Evolutionary conservation across 30 jellyfish, hydroid and myxozoan species (phyloP), one percentile per base, ranked within the genome.

Genomic region (Hydractinia echinata): DNA sequence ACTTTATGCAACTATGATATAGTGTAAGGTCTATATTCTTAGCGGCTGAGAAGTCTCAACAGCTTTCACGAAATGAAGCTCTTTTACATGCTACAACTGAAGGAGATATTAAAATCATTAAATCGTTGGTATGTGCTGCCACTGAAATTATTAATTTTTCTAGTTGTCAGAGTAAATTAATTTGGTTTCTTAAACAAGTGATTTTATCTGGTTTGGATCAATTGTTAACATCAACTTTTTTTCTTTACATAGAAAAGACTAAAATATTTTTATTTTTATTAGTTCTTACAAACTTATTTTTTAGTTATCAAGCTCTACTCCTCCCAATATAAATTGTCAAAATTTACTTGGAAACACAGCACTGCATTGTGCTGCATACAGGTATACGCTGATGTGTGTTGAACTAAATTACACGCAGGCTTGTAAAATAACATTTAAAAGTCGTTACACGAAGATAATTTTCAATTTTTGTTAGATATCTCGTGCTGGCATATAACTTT

Each of bases 281-380:
- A 58, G 15, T 58, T 58, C 19, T 58, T 13, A 58, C 19, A 58
- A 0, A 1, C 19, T 58, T 3, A 58, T 58, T 58, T 58, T 58
- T 58, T 58, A 16, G n/a, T 54, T 76, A 49, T 61, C 69, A 92
- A 77, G 94, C 49, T 11, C 94, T 15, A 85, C 61, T 30, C 99
- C 99, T 1, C 99, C 99, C 58, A 93, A 85, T 71, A 93, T 93
- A 71, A 93, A 93, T 82, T 87, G 96, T 70, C 89, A 82, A 72
- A 95, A 93, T 67, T 48, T 89, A 71, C 86, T 93, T 91, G 99
- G 99, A n/a, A 93, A 93, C 81, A 93, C 99, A 16, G 95, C 99
- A 20, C 85, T 93, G 69, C 99, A 93, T 54, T 93, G 99, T 85
- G 99, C 95, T 50, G 96, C 96, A 4, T 93, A 82, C 72, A 93